These are phyloP conservation scores for Busseola fusca DNA, from an alignment of 2,888 invertebrate species.

Conservation along the genomic window DNA sequence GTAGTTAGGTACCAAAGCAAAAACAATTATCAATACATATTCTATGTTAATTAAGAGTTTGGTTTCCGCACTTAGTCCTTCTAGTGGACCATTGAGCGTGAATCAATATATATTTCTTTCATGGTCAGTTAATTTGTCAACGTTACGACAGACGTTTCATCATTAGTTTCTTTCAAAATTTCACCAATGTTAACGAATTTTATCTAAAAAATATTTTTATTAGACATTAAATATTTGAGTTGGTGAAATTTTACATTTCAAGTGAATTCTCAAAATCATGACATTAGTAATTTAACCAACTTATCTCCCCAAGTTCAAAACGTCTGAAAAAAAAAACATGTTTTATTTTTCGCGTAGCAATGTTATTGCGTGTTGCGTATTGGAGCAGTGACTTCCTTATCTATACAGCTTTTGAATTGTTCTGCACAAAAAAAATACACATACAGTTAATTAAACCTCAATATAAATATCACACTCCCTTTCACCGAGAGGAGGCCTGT, in stretches of 20 bases:
- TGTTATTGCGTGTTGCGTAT: not conserved
- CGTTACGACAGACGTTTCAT: slow-evolving; percentile 17
- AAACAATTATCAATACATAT: slow-evolving; percentile 30
- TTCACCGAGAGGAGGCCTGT: too few relatives aligned
- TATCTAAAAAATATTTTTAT: not conserved
- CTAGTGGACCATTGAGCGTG: too few relatives aligned
- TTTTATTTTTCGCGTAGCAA: not conserved
- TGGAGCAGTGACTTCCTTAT: slow-evolving; percentile 10
- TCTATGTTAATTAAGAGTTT: too few relatives aligned
- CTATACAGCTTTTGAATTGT: not conserved
- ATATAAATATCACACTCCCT: too few relatives aligned
- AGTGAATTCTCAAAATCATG: not conserved
- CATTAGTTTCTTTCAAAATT: slow-evolving; percentile 35
- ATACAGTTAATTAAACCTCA: not conserved
- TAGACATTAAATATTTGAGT: slow-evolving; percentile 4
- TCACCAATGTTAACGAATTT: slow-evolving; percentile 20
- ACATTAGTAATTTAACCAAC: not conserved
- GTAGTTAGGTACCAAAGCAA: slow-evolving; percentile 32
- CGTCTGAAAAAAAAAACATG: not conserved
- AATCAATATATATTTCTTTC: slow-evolving; percentile 30
- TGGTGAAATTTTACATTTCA: not conserved
- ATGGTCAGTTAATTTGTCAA: slow-evolving; percentile 33
- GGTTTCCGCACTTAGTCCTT: too few relatives aligned
- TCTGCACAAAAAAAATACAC: not conserved
- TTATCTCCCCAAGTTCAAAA: not conserved